Percentiles rank a stretch among this genome's conserved stretches.
These are phyloP conservation scores for Eristalinus sepulchralis DNA, from an alignment of 2,888 invertebrate species.

Conservation along the genomic window DNA sequence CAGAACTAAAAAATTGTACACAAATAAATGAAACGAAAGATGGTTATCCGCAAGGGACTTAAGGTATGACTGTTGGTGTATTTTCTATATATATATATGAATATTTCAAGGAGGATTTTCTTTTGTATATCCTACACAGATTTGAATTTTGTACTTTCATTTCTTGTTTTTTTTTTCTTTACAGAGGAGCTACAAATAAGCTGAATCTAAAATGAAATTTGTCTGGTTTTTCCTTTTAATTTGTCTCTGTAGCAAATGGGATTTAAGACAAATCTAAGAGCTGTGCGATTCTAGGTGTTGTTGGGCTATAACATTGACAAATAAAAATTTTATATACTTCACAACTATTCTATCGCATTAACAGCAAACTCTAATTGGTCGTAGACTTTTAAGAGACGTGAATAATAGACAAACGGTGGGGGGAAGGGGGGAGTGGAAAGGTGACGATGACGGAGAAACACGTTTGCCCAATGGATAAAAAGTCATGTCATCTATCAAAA, in stretches of 20 bases:
- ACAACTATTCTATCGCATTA: background rate
- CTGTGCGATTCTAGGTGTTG: conserved; percentile 43
- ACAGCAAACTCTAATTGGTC: no score
- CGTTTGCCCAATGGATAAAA: no score
- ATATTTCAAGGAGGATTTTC: background rate
- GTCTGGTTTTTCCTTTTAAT: background rate
- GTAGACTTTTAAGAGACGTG: no score
- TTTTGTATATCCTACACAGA: background rate
- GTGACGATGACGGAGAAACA: no score
- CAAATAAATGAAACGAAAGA: conserved; percentile 18
- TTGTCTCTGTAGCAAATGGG: background rate
- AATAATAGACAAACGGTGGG: no score
- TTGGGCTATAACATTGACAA: conserved; percentile 34
- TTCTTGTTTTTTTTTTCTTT: background rate
- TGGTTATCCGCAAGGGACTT: conserved; percentile 37
- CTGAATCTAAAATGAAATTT: background rate
- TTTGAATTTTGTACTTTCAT: background rate
- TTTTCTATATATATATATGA: background rate
- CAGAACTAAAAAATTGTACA: conserved; percentile 7
- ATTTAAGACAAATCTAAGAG: background rate
- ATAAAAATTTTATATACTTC: conserved; percentile 3
- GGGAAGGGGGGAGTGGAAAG: no score
- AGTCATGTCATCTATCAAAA: no score
- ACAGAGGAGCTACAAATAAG: background rate
- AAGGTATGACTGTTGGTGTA: conserved; percentile 47